phyloP scores from a whole-genome alignment of 2,888 invertebrate species.

The Phorcus lineatus region DNA sequence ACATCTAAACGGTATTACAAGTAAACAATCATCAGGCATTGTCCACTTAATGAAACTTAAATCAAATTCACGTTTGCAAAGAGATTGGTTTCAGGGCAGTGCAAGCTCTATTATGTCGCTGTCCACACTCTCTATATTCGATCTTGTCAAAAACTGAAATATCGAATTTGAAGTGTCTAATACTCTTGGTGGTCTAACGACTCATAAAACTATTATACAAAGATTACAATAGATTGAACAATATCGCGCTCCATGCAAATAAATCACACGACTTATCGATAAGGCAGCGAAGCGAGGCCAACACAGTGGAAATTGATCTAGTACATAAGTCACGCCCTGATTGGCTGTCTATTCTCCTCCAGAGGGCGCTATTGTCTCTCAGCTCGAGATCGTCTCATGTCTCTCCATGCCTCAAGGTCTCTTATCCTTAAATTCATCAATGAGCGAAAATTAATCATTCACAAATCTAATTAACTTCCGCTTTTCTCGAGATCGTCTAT shows the following conservation, averaged over 20 bases:
- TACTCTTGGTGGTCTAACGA: too few relatives aligned
- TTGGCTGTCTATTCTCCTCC: background rate
- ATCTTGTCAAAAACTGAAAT: too few relatives aligned
- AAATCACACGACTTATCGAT: constrained; percentile 5
- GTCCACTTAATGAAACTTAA: too few relatives aligned
- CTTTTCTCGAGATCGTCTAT: background rate
- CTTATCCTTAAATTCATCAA: constrained; percentile 27
- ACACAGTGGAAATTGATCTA: constrained; percentile 8
- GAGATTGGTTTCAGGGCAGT: too few relatives aligned
- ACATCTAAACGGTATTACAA: too few relatives aligned
- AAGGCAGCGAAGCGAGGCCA: background rate
- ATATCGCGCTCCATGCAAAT: background rate
- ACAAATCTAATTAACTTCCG: constrained; percentile 27
- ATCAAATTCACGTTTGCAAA: too few relatives aligned
- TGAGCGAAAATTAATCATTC: constrained; percentile 32
- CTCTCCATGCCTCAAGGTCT: constrained; percentile 1
- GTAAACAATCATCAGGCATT: too few relatives aligned
- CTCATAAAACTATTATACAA: too few relatives aligned
- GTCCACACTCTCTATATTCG: too few relatives aligned
- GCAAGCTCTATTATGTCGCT: too few relatives aligned
- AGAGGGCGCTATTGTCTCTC: constrained; percentile 7
- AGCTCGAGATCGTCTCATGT: background rate
- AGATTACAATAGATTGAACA: background rate
- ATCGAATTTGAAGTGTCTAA: too few relatives aligned
- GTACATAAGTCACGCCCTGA: constrained; percentile 8